phyloP scores from a whole-genome alignment of 2,113 vertebrate genomes.

The Hyperopisus bebe region DNA sequence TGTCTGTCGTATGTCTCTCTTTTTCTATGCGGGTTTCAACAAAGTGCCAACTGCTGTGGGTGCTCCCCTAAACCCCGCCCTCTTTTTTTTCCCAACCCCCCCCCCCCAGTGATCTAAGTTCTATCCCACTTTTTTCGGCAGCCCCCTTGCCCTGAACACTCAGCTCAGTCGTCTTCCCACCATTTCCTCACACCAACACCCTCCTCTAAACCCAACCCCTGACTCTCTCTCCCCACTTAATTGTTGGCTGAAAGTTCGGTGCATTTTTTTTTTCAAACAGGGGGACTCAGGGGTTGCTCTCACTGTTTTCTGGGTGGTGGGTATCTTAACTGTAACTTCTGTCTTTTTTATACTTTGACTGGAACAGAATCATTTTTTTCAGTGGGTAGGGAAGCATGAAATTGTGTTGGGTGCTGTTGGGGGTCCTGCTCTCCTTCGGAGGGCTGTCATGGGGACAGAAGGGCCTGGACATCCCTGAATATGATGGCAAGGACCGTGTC shows the following conservation, averaged over 20 bases:
- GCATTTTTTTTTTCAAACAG: slow-evolving; percentile 53
- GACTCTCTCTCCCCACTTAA: slow-evolving; percentile 42
- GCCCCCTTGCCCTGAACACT: slow-evolving; percentile 12
- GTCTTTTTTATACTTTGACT: slow-evolving; percentile 4
- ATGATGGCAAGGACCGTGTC: slow-evolving; percentile 81
- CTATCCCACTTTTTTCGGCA: slow-evolving; percentile 19
- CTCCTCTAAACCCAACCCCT: slow-evolving; percentile 56
- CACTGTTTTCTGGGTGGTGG: slow-evolving; percentile 63
- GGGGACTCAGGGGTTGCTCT: slow-evolving; percentile 58
- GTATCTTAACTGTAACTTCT: slow-evolving; percentile 45
- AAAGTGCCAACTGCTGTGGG: slow-evolving; percentile 17
- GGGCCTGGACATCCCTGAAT: slow-evolving; percentile 74
- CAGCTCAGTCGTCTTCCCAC: slow-evolving; percentile 13
- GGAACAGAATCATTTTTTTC: slow-evolving; percentile 23
- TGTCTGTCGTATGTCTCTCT: not conserved
- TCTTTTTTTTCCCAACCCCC: slow-evolving; percentile 32
- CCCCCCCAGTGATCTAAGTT: slow-evolving; percentile 28
- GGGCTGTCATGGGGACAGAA: slow-evolving; percentile 58
- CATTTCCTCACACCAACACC: slow-evolving; percentile 43
- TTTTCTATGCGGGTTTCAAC: not conserved
- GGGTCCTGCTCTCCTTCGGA: slow-evolving; percentile 50
- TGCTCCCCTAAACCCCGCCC: slow-evolving; percentile 15
- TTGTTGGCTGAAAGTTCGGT: slow-evolving; percentile 43
- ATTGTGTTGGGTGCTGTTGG: slow-evolving; percentile 64
- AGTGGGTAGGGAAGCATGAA: slow-evolving; percentile 56